phyloP scores from a whole-genome alignment of 2,888 invertebrate genomes.

The Acleris laterana region DNA sequence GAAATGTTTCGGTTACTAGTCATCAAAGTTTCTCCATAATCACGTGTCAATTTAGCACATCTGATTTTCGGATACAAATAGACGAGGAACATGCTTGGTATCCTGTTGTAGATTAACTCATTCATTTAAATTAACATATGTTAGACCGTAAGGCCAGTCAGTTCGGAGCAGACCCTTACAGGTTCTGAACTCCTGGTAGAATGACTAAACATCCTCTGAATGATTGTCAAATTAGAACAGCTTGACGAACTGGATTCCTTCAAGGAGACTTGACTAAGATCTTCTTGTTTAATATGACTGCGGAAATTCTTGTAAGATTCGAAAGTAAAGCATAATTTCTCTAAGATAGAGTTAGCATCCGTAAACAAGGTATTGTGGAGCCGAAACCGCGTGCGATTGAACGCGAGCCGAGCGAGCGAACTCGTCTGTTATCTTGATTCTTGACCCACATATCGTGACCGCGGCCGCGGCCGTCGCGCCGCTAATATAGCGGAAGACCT shows the following conservation, averaged over 20 bases:
- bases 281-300: too few relatives aligned
- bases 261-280: too few relatives aligned
- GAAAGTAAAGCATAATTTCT: neutral
- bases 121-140: too few relatives aligned
- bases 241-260: too few relatives aligned
- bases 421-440: conserved; percentile 76
- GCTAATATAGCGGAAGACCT: conserved; percentile 60
- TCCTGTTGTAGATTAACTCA: too few relatives aligned
- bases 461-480: conserved; percentile 60
- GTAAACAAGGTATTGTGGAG: conserved; percentile 1
- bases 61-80: too few relatives aligned
- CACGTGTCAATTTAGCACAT: neutral
- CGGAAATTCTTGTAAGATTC: neutral
- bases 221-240: too few relatives aligned
- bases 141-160: too few relatives aligned
- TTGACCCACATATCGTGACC: conserved; percentile 75
- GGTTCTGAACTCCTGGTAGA: too few relatives aligned
- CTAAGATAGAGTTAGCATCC: neutral
- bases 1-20: conserved; percentile 6
- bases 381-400: conserved; percentile 43
- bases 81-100: neutral
- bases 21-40: neutral
- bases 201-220: too few relatives aligned
- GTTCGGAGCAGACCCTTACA: too few relatives aligned
- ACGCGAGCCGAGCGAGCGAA: conserved; percentile 56